Evolutionary conservation across 2,888 invertebrate genomes (phyloP).

Genomic region (Synanthedon formicaeformis): DNA sequence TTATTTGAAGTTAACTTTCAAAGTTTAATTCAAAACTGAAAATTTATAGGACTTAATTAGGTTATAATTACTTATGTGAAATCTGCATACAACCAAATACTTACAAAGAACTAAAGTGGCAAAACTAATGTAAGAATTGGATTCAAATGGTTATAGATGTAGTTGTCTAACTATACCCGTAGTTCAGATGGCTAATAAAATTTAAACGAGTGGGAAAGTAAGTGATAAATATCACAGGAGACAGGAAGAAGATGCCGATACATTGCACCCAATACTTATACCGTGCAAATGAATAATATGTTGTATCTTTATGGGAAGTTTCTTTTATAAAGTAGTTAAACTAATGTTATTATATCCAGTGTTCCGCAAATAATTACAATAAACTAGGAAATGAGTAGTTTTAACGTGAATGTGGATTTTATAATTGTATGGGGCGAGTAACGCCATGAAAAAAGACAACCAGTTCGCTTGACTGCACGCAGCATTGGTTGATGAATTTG

Average conservation of each 20-base stretch:
- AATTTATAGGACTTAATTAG: too few relatives aligned
- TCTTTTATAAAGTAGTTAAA: not conserved
- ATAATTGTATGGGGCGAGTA: slow-evolving; percentile 19
- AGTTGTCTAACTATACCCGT: too few relatives aligned
- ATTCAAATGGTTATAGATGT: too few relatives aligned
- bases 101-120: too few relatives aligned
- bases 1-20: too few relatives aligned
- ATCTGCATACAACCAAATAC: too few relatives aligned
- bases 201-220: not conserved
- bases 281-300: not conserved
- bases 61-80: too few relatives aligned
- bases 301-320: not conserved
- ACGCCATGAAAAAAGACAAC: slow-evolving; percentile 34
- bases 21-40: too few relatives aligned
- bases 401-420: slow-evolving; percentile 3
- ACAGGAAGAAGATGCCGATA: not conserved
- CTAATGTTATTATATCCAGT: not conserved
- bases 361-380: not conserved
- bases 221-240: not conserved
- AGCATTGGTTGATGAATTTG: slow-evolving; percentile 24
- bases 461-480: slow-evolving; percentile 26
- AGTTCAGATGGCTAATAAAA: too few relatives aligned
- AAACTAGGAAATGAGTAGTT: not conserved
- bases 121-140: too few relatives aligned
- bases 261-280: not conserved